Base-by-base conservation (phyloP, 2,888 invertebrate species). In the Xylocampa areola region DNA sequence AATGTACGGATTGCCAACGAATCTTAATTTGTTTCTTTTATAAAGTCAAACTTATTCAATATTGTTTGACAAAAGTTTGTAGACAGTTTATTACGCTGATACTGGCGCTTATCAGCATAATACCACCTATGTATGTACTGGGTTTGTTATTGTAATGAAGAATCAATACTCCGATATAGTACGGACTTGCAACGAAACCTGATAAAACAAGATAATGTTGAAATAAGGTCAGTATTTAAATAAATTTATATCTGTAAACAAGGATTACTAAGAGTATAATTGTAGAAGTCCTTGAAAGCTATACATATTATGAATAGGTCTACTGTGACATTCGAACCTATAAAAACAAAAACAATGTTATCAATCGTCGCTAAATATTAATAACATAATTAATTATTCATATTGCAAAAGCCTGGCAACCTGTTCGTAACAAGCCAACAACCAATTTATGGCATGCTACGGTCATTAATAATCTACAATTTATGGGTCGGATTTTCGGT, bases 371-470 rank as follows among this genome's bases (percentile, higher is more conserved):
- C 11, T 4, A 36, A 33, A 41, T 54, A 2, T 30, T 37, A 32
- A 66, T 62, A 25, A 14, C 29, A 41, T 68, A 33, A 53, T 50
- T 68, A 33, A 53, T 50, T 49, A 41, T 13, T 19, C 23, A 37
- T 32, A 29, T 11, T 35, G 11, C 21, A 37, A 52, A 45, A 13
- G 27, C 27, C 17, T 17, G 39, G n/a, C n/a, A 30, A 43, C 45
- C 19, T 43, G 8, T n/a, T 8, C 39, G 21, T 51, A 32, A 48
- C 35, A 51, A 68, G 39, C 5, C 16, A 61, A 49, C 63, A 14
- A 62, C 21, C 14, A 53, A 68, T 62, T 64, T 44, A 63, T 64
- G 29, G 7, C 54, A 61, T 47, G 52, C 72, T 27, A 47, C 14
- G 14, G 32, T 17, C 54, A 68, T 71, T 50, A 52, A 60, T 68